A percentile compares a stretch with the other conserved stretches of the same genome.
Evolutionary conservation across 2,113 vertebrate genomes (phyloP).

Genomic region (Meles meles): DNA sequence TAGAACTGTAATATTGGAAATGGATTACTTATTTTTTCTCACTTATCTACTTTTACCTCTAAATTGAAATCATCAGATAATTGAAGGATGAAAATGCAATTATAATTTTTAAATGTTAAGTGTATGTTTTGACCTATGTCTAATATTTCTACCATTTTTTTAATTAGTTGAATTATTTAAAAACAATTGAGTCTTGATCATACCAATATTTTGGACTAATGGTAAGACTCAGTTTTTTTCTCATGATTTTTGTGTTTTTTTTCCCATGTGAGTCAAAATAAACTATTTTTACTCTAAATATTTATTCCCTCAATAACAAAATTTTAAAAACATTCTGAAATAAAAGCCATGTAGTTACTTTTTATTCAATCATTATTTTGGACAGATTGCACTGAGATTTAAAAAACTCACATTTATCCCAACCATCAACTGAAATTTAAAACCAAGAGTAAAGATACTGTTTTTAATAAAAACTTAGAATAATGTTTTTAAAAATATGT

Average conservation of each 20-base stretch:
- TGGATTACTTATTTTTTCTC: background rate
- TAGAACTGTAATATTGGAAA: background rate
- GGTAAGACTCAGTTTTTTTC: background rate
- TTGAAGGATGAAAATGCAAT: background rate
- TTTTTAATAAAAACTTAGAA: constrained; percentile 2
- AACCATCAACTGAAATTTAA: constrained; percentile 41
- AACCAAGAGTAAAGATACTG: background rate
- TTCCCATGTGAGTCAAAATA: background rate
- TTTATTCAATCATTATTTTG: constrained; percentile 19
- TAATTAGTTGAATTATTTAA: background rate
- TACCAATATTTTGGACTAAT: background rate
- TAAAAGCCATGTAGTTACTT: background rate
- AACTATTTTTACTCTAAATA: constrained; percentile 7
- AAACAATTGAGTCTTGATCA: background rate
- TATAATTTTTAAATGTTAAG: background rate
- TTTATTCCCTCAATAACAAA: background rate
- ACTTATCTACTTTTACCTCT: background rate
- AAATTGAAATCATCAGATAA: background rate
- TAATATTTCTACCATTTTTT: background rate
- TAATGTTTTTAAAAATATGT: background rate
- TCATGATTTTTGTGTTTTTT: constrained; percentile 12
- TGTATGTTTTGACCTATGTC: background rate
- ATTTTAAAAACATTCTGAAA: background rate
- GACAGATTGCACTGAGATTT: background rate
- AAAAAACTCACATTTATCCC: constrained; percentile 18